Base-by-base conservation (phyloP, 2,888 invertebrate genomes). In the Auanema freiburgensis region DNA sequence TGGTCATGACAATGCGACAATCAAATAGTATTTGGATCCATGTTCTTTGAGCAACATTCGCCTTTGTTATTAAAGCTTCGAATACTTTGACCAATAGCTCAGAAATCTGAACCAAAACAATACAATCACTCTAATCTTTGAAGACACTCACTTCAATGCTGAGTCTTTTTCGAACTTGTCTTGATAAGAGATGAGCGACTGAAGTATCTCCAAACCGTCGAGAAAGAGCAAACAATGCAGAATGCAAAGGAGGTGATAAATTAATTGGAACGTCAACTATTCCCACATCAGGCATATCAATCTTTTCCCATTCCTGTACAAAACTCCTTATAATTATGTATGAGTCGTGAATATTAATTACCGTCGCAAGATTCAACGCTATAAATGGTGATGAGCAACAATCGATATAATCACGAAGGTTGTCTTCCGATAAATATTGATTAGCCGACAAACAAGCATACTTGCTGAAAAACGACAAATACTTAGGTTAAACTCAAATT, bases 231-330 rank as follows among this genome's bases (percentile, higher is more conserved):
- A 57, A 67, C 11, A 73, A 56, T 11, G 67, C 57, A 1, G 59
- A 24, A 42, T 69, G 67, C 25, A 71, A 25, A 0, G 64, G 51
- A 12, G 69, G 62, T 3, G 73, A 73, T 16, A 71, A 50, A 14
- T 60, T 61, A 40, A 69, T 61, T 6, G 73, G 71, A 43, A 71
- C 71, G 40, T 54, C 52, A 11, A 65, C 65, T 1, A 57, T 59
- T 1, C 73, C 69, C 5, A 73, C 73, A 24, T 73, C 73, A 5
- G 69, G 52, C 3, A 70, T 60, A 10, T 73, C 68, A 12, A 73
- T 46, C 0, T 64, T 58, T 56, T 73, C 65, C 49, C 71, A 71
- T 57, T 73, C 67, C 72, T 72, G 23, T 51, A 57, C 12, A 43
- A 43, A 43, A 43, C 43, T 43, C 43, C 43, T n/a, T n/a, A n/a